These are phyloP conservation scores for Conchocele bisecta DNA, from an alignment of 2,888 invertebrate species.

Conservation along the genomic window DNA sequence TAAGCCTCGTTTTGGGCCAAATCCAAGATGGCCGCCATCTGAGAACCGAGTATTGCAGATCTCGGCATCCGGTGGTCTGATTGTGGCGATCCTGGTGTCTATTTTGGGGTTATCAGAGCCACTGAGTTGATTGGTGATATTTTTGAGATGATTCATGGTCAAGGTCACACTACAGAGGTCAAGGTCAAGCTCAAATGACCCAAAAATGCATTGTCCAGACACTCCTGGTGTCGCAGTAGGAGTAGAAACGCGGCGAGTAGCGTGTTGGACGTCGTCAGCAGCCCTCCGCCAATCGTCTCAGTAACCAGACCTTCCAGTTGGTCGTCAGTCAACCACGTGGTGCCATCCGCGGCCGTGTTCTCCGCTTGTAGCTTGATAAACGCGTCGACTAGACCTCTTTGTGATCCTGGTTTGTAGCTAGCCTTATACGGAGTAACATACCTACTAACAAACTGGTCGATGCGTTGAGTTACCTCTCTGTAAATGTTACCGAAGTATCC, in stretches of 20 bases:
- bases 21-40: too few relatives aligned
- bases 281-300: background rate
- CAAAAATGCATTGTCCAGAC: too few relatives aligned
- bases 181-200: too few relatives aligned
- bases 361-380: background rate
- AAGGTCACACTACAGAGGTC: too few relatives aligned
- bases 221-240: too few relatives aligned
- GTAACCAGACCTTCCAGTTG: background rate
- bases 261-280: background rate
- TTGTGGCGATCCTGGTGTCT: too few relatives aligned
- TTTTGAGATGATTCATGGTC: too few relatives aligned
- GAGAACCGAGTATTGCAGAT: too few relatives aligned
- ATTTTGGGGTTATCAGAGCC: too few relatives aligned
- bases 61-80: too few relatives aligned
- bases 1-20: too few relatives aligned
- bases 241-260: background rate
- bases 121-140: too few relatives aligned
- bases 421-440: background rate
- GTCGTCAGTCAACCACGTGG: background rate
- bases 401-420: background rate
- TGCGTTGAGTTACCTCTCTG: background rate
- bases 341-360: background rate
- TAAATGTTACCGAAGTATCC: background rate
- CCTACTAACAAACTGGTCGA: background rate
- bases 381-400: background rate